Percentiles rank a stretch among this genome's conserved stretches.
phyloP scores from a whole-genome alignment of 1,140 invertebrate species.

The Dinothrombium tinctorium region DNA sequence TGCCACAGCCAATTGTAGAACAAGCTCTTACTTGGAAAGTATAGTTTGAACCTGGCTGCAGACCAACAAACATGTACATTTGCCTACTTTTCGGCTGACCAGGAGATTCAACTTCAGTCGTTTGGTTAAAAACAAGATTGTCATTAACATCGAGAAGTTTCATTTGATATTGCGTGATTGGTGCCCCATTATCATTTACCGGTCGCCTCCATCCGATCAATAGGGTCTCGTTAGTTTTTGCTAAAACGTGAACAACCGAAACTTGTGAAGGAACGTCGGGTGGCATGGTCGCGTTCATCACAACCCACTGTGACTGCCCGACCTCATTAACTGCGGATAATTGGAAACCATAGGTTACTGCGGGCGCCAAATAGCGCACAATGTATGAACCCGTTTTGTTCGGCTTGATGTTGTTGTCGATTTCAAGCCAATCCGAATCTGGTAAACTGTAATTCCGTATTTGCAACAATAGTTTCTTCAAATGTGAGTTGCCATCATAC shows the following conservation, averaged over 20 bases:
- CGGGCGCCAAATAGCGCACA: conserved; percentile 13
- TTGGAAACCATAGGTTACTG: conserved; percentile 15
- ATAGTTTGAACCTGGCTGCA: conserved; percentile 16
- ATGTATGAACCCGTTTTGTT: conserved; percentile 11
- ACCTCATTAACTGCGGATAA: conserved; percentile 11
- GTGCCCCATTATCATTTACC: conserved; percentile 15
- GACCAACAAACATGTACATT: conserved; percentile 16
- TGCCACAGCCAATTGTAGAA: conserved; percentile 15
- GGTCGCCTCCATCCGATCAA: conserved; percentile 17
- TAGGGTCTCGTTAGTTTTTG: conserved; percentile 17
- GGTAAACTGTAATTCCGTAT: conserved; percentile 15
- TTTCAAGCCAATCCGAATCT: conserved; percentile 10
- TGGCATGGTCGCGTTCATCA: neutral
- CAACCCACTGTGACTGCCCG: conserved; percentile 11
- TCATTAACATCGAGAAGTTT: conserved; percentile 10
- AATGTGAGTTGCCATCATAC: conserved; percentile 14
- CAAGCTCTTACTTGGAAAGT: conserved; percentile 16
- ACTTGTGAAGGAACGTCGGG: conserved; percentile 15
- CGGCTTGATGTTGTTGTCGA: conserved; percentile 10
- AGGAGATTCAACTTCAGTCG: conserved; percentile 6
- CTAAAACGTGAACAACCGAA: conserved; percentile 15
- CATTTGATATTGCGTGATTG: conserved; percentile 15
- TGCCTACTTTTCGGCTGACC: conserved; percentile 11
- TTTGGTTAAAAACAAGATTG: conserved; percentile 13
- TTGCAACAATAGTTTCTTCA: conserved; percentile 14